A percentile compares a stretch with the other conserved stretches of the same genome.
phyloP scores from a whole-genome alignment of 2,797 vertebrate species.

The Gambelia wislizenii region DNA sequence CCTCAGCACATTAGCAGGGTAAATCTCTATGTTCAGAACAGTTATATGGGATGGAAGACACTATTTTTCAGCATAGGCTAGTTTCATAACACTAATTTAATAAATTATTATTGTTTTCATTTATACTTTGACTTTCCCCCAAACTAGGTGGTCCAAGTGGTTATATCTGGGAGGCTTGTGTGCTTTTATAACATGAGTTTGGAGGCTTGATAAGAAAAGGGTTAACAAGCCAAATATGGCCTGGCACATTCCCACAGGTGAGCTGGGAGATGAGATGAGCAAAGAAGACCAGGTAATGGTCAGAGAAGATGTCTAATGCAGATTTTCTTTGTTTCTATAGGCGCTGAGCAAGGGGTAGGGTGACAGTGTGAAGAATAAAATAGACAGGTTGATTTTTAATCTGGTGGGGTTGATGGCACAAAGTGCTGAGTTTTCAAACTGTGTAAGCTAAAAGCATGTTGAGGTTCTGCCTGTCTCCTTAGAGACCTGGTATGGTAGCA shows the following conservation, averaged over 20 bases:
- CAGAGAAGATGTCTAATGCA: background rate
- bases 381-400: background rate
- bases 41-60: background rate
- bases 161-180: background rate
- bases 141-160: too few relatives aligned
- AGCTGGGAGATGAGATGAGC: background rate
- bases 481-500: background rate
- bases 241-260: background rate
- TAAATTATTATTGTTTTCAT: too few relatives aligned
- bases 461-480: background rate
- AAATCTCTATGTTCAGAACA: slow-evolving; percentile 36
- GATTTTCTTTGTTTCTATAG: background rate
- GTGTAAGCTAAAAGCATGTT: background rate
- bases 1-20: slow-evolving; percentile 73
- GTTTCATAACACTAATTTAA: background rate
- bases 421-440: too few relatives aligned
- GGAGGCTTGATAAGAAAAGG: background rate
- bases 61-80: background rate
- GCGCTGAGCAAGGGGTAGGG: too few relatives aligned
- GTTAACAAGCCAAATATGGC: background rate
- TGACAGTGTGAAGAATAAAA: background rate
- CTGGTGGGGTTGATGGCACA: background rate
- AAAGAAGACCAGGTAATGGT: background rate
- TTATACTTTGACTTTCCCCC: too few relatives aligned
- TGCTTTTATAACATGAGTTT: background rate